Base-by-base conservation (phyloP, 2,888 invertebrate species). In the Cryptocephalus primarius region DNA sequence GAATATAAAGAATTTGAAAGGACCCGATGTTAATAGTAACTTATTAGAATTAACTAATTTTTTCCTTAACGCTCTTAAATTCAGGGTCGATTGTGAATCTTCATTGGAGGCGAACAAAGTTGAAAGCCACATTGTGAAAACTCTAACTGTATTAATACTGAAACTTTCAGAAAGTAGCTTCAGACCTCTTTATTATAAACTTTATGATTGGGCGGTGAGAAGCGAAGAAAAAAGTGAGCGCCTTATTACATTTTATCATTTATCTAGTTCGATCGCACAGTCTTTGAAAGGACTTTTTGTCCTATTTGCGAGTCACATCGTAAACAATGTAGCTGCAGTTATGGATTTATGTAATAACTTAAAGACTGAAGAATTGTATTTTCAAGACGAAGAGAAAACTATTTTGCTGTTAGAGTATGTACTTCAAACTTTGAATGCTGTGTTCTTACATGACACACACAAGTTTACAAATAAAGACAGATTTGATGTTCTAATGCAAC, bases 151-250 rank as follows among this genome's bases (percentile, higher is more conserved):
- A 42, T 75, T 93, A 58, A 83, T 92, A 31, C 70, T 95, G 43
- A 93, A 93, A 68, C 71, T 95, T 32, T 92, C 92, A 0, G 95
- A 95, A 68, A 81, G 83, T 1, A 82, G 83, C 38, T 96, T 96
- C 70, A 79, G 88, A 51, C 92, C 94, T 1, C 77, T 95, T 59
- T 92, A 90, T 68, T 83, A 85, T 60, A 83, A 84, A 72, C 75
- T 94, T 11, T 90, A 84, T 65, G 87, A 88, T 61, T 95, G 94
- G 94, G 88, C 91, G 0, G 75, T 80, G 39, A 75, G 82, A 51
- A 72, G 74, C 46, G 75, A 79, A 50, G 72, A 74, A 57, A 75
- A 77, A 44, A 79, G 79, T 46, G 80, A 82, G 48, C 73, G 88
- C 48, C 72, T 80, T 9, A 82, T 91, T 43, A 90, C 91, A 0